Base-by-base conservation (phyloP, 2,113 vertebrate genomes). In the Eubucco bourcierii region DNA sequence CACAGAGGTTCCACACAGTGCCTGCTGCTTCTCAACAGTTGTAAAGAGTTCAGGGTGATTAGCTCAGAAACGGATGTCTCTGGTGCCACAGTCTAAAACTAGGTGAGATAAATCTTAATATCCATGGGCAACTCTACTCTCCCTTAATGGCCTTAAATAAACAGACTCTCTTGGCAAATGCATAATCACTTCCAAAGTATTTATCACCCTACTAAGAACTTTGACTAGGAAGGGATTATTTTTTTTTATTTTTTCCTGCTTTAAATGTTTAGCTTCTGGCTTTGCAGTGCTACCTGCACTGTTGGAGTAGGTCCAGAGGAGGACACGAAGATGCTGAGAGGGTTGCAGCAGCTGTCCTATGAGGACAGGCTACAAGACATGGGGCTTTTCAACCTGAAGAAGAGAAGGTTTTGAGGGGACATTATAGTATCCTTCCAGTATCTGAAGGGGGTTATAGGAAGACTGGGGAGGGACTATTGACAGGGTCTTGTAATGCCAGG, bases 91-190 rank as follows among this genome's bases (percentile, higher is more conserved):
- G 50, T 68, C 37, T 87, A 77, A 94, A 90, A 31, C 27, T 37
- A 87, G 93, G 46, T 85, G 67, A 95, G 75, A 80, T 91, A 67
- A 83, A 91, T 94, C 46, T 73, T 73, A 79, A 63, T 78, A 91
- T 74, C 52, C 12, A 15, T 73, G 80, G 73, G 75, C n/a, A 82
- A 18, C 52, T 80, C 11, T 50, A 55, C 29, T 63, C 34, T 77
- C n/a, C 41, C 66, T 87, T 73, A 95, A 84, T 74, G 61, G 28
- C 28, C 77, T 85, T 77, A 80, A 93, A 87, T 76, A 84, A 91
- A 74, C 41, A 3, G 2, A 46, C n/a, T 77, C 46, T 41, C n/a
- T 27, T 47, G 65, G 56, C 24, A 87, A 89, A 84, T 77, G 56
- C 17, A 6, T 80, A 92, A 92, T 79, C 63, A 34, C 28, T 87